Evolutionary conservation across 2,888 invertebrate genomes (phyloP).

Genomic region (Lottia scabra): DNA sequence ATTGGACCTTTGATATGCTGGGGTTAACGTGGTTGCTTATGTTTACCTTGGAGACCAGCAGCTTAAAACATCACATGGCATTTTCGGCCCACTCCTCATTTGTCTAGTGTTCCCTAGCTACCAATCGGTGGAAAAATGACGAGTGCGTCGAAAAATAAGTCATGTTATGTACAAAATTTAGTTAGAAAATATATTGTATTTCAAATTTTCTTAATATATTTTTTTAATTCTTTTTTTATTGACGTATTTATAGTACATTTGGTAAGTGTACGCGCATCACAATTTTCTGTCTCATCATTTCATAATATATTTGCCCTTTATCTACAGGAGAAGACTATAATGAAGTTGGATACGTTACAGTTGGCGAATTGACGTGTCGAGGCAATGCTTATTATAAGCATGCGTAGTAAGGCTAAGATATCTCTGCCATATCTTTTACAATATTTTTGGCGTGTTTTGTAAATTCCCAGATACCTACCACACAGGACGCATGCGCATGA

Average conservation of each 20-base stretch:
- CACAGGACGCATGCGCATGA: slow-evolving; percentile 2
- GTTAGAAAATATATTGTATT: neutral
- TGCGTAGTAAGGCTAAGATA: neutral
- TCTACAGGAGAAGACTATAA: slow-evolving; percentile 23
- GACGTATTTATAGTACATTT: too few species aligned
- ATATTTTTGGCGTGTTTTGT: too few species aligned
- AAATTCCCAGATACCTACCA: neutral
- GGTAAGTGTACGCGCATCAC: too few species aligned
- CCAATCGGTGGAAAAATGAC: neutral
- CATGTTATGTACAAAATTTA: slow-evolving; percentile 1
- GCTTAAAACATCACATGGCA: slow-evolving; percentile 25
- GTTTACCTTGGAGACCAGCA: neutral
- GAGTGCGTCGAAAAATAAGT: slow-evolving; percentile 1
- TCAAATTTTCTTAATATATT: neutral
- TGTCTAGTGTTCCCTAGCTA: slow-evolving; percentile 2
- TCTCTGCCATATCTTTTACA: too few species aligned
- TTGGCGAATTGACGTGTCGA: slow-evolving; percentile 35
- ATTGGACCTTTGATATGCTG: slow-evolving; percentile 45
- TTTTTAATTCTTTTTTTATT: neutral
- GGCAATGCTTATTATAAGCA: neutral
- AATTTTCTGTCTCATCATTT: too few species aligned
- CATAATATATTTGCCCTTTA: slow-evolving; percentile 1
- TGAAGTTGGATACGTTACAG: slow-evolving; percentile 31
- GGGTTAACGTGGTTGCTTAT: slow-evolving; percentile 21
- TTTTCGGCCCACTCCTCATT: slow-evolving; percentile 32